Evolutionary conservation across 2,113 vertebrate species (phyloP), one percentile per base, ranked within the genome.

Genomic region (Philantomba maxwellii): DNA sequence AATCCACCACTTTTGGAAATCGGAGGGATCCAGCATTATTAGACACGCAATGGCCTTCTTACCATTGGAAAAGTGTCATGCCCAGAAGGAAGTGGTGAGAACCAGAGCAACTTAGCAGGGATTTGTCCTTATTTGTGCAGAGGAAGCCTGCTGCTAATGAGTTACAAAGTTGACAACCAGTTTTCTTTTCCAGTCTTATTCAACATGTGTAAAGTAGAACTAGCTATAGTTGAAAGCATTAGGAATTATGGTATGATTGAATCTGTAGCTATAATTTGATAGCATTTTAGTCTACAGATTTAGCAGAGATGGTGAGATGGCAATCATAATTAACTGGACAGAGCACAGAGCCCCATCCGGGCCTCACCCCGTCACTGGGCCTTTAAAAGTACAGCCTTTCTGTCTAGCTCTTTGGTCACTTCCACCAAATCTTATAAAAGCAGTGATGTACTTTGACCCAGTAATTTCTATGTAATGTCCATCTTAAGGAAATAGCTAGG

Each of bases 101-200:
- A 7, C 12, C 25, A 16, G 13, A 26, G 89, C 2, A 4, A 7
- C 28, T 73, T 60, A 33, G 39, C 28, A 51, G 39, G 30, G 43
- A 36, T 45, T 53, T 51, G 30, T 10, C 28, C 51, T 64, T 83
- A 47, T 64, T 80, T 49, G 66, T 82, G 85, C 55, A 23, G 49
- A 93, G 91, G 6, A 45, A 88, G 30, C 58, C 66, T 86, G 95
- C 58, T 86, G 91, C 66, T 51, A 81, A 89, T 53, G 96, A 89
- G 64, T 53, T 81, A 89, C 88, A 45, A 28, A 85, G 47, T 13
- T 73, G 81, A 84, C 60, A 73, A 64, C 57, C 75, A 84, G 23
- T 47, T 92, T 80, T 51, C 60, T 49, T 78, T 85, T 89, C 39
- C 70, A 15, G 47, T 81, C 26, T 7, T 47, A 36, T 26, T 33